Evolutionary conservation across 2,113 vertebrate species (phyloP).

Genomic region (Crotalus viridis): DNA sequence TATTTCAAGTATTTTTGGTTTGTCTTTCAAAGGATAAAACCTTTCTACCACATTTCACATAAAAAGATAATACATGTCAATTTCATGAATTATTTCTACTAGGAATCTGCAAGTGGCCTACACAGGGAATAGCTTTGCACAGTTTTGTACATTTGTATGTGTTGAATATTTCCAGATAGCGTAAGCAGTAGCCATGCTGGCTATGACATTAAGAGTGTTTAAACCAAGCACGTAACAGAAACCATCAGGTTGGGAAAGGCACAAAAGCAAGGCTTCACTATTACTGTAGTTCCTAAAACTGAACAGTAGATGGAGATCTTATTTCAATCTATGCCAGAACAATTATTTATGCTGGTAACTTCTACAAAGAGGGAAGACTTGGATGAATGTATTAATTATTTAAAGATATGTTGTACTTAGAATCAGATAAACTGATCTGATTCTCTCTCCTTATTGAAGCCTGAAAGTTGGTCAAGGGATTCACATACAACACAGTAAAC

Average conservation of each 20-base stretch:
- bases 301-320: background rate
- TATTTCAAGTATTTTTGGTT: background rate
- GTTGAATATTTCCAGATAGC: background rate
- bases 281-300: background rate
- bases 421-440: background rate
- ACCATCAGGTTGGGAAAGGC: background rate
- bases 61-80: background rate
- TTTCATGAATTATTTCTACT: background rate
- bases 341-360: background rate
- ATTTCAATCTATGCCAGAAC: rapidly evolving
- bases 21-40: background rate
- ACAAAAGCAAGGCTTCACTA: background rate
- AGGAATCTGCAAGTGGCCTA: background rate
- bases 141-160: background rate
- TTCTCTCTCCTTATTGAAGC: background rate
- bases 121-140: background rate
- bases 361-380: background rate
- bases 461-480: background rate
- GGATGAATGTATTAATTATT: background rate
- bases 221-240: background rate
- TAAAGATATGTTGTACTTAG: background rate
- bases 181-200: background rate
- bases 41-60: background rate
- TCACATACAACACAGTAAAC: background rate
- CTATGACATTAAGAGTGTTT: background rate